Conservation (phyloP, 2,113 vertebrate species). For the Pachypanchax playfairii region DNA sequence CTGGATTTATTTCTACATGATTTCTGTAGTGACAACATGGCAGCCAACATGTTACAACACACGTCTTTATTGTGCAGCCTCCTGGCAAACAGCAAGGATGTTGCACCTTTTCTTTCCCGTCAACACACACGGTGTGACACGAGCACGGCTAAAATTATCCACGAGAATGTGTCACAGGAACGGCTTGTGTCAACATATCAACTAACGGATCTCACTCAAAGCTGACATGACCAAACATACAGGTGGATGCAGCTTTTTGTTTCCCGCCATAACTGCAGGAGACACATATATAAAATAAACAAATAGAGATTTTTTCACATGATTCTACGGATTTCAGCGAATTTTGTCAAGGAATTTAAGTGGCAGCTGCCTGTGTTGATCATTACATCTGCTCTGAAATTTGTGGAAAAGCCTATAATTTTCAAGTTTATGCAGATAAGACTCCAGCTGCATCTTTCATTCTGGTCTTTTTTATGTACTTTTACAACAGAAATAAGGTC, state of each 20-base stretch:
- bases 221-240: conserved; percentile 10
- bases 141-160: conserved; percentile 54
- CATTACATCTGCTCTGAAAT: too few species aligned
- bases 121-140: conserved; percentile 33
- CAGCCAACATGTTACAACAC: conserved; percentile 7
- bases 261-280: neutral
- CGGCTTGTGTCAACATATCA: conserved; percentile 59
- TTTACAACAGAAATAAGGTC: too few species aligned
- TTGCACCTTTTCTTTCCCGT: conserved; percentile 19
- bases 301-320: neutral
- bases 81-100: conserved; percentile 13
- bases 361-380: too few species aligned
- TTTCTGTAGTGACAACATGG: neutral
- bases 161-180: conserved; percentile 59
- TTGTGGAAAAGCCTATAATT: too few species aligned
- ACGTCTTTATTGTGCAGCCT: conserved; percentile 13
- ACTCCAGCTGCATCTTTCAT: too few species aligned
- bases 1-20: neutral
- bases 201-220: conserved; percentile 31
- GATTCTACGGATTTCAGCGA: too few species aligned
- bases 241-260: conserved; percentile 20
- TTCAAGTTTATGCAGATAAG: too few species aligned
- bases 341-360: too few species aligned
- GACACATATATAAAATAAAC: neutral
- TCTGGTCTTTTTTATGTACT: too few species aligned